These are phyloP conservation scores for Porites australiensis DNA, from an alignment of 64 coral and sea anemone species.

Conservation along the genomic window DNA sequence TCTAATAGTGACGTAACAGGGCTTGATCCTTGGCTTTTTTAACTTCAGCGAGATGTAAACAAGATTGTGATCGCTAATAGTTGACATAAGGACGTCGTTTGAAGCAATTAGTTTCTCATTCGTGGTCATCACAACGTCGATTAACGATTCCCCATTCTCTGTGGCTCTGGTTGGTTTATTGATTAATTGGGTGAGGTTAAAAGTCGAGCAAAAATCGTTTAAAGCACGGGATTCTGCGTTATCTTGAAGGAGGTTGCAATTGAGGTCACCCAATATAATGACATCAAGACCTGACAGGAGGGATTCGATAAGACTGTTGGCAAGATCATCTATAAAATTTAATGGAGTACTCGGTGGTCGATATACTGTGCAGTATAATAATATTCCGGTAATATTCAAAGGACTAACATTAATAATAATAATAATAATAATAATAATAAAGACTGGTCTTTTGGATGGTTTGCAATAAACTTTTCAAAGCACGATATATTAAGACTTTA, in stretches of 20 bases:
- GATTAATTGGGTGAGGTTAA: too few species aligned
- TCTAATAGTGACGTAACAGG: too few species aligned
- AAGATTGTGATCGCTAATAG: conserved; percentile 25
- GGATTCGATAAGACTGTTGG: too few species aligned
- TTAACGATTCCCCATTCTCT: not conserved
- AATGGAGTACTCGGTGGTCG: too few species aligned
- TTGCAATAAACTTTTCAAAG: conserved; percentile 19
- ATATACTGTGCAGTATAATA: too few species aligned
- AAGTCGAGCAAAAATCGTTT: conserved; percentile 12
- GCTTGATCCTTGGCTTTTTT: too few species aligned
- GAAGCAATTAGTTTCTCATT: conserved; percentile 17
- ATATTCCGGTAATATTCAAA: too few species aligned
- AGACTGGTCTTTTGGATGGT: conserved; percentile 12
- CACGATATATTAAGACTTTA: conserved; percentile 5
- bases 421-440: not conserved
- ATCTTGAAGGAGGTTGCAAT: conserved; percentile 28
- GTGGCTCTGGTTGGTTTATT: conserved; percentile 23
- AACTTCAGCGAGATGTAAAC: not conserved
- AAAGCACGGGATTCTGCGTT: conserved; percentile 12
- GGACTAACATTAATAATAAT: too few species aligned
- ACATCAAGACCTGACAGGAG: too few species aligned
- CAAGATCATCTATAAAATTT: too few species aligned
- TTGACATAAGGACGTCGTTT: conserved; percentile 2
- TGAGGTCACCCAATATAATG: conserved; percentile 34
- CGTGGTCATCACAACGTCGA: conserved; percentile 16